Evolutionary conservation across 35 echinoderm and acorn worm species (phyloP).

Genomic region (Holothuria glaberrima): DNA sequence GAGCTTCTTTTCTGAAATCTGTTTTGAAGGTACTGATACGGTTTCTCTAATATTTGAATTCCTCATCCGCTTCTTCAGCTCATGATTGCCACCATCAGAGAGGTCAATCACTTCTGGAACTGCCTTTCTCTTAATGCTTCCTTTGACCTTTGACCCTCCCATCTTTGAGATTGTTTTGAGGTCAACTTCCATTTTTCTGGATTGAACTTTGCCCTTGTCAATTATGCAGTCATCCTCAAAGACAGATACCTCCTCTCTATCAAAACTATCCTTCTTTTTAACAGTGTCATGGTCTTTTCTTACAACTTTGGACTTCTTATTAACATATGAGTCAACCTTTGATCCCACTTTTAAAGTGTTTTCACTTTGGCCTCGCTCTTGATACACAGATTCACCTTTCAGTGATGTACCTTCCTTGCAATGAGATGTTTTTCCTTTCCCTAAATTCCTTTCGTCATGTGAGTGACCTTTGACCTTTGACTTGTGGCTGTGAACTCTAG

Average conservation of each 20-base stretch:
- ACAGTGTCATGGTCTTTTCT: no score
- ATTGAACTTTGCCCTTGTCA: background rate
- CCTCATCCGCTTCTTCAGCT: background rate
- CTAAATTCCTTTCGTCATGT: background rate
- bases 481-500: background rate
- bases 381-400: no score
- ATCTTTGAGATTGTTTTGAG: background rate
- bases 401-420: background rate
- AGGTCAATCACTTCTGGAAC: constrained; percentile 6
- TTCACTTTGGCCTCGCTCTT: no score
- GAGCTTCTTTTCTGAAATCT: background rate
- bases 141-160: constrained; percentile 31
- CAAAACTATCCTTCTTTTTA: background rate
- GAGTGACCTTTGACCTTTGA: background rate
- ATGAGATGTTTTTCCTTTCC: background rate
- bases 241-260: background rate
- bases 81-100: background rate
- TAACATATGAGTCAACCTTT: no score
- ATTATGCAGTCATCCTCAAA: background rate
- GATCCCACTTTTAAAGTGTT: no score
- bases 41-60: background rate
- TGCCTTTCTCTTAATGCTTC: background rate
- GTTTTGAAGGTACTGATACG: background rate
- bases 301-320: no score
- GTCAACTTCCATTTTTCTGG: background rate